Percentiles rank a stretch among this genome's conserved stretches.
phyloP scores from a whole-genome alignment of 2,888 invertebrate species.

The Rotaria sp. region DNA sequence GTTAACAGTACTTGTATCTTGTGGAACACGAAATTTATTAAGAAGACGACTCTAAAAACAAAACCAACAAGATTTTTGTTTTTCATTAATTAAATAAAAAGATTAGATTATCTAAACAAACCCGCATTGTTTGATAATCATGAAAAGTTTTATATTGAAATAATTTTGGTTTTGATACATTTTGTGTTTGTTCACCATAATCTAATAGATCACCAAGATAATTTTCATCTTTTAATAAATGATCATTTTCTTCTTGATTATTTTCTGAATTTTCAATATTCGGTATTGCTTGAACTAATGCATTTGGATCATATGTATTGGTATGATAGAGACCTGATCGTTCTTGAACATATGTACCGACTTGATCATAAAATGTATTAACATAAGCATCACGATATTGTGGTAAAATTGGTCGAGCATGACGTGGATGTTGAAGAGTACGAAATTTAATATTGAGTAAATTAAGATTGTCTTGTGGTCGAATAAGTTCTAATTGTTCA shows the following conservation, averaged over 20 bases:
- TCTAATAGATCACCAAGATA: neutral
- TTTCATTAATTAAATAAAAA: no score
- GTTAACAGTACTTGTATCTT: neutral
- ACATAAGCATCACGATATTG: slow-evolving; percentile 36
- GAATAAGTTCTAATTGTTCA: slow-evolving; percentile 32
- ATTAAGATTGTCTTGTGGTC: slow-evolving; percentile 20
- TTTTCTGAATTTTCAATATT: neutral
- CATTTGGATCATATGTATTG: slow-evolving; percentile 31
- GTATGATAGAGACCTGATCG: slow-evolving; percentile 36
- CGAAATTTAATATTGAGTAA: slow-evolving; percentile 19
- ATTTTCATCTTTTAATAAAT: slow-evolving; percentile 10
- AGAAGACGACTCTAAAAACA: neutral
- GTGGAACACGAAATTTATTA: neutral
- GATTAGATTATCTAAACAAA: neutral
- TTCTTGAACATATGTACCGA: slow-evolving; percentile 34
- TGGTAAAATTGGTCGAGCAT: slow-evolving; percentile 33
- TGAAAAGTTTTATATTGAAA: slow-evolving; percentile 34
- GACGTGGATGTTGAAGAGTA: slow-evolving; percentile 31
- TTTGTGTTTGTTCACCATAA: neutral
- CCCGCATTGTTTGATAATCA: slow-evolving; percentile 25
- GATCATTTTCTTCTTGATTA: no score
- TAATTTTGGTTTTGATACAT: slow-evolving; percentile 26
- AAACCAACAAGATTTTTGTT: neutral
- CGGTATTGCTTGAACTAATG: slow-evolving; percentile 31
- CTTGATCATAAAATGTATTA: slow-evolving; percentile 35